A percentile compares a stretch with the other conserved stretches of the same genome.
Conservation (phyloP, 2,113 vertebrate genomes). For the Sigmodon hispidus region DNA sequence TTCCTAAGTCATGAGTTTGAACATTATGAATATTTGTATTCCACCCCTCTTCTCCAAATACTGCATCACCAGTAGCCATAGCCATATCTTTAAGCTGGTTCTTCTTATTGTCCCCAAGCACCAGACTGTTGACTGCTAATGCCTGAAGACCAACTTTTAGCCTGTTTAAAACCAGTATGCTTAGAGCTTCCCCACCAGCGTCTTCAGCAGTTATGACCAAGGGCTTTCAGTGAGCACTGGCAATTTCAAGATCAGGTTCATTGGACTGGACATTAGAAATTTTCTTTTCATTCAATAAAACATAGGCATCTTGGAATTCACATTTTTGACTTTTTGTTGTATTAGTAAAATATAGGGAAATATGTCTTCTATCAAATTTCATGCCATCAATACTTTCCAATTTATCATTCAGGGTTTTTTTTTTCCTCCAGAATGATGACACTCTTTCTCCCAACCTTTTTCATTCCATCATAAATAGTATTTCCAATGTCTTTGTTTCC, state of each 20-base stretch:
- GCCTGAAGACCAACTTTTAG: conserved; percentile 98
- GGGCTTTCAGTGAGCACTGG: conserved; percentile 97
- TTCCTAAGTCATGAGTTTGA: conserved; percentile 96
- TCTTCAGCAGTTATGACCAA: conserved; percentile 98
- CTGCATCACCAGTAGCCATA: conserved; percentile 94
- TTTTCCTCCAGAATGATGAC: conserved; percentile 98
- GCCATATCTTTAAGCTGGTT: conserved; percentile 98
- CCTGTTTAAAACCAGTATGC: conserved; percentile 97
- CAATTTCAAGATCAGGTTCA: conserved; percentile 97
- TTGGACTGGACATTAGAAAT: conserved; percentile 98
- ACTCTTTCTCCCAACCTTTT: conserved; percentile 97
- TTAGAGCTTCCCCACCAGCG: conserved; percentile 98
- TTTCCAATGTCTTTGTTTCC: conserved; percentile 95
- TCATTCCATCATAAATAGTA: conserved; percentile 98
- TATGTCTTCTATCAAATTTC: conserved; percentile 99
- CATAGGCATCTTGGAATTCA: conserved; percentile 91
- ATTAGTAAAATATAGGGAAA: conserved; percentile 99
- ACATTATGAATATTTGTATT: conserved; percentile 94
- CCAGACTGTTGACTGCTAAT: conserved; percentile 98
- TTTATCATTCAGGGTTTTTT: conserved; percentile 97
- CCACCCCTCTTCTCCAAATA: conserved; percentile 96
- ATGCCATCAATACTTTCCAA: conserved; percentile 99
- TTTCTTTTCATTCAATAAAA: conserved; percentile 96
- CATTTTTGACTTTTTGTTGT: conserved; percentile 95
- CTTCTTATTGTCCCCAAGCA: conserved; percentile 98